Evolutionary conservation across 1,140 invertebrate genomes (phyloP).

Genomic region (Paramacrobiotus metropolitanus): DNA sequence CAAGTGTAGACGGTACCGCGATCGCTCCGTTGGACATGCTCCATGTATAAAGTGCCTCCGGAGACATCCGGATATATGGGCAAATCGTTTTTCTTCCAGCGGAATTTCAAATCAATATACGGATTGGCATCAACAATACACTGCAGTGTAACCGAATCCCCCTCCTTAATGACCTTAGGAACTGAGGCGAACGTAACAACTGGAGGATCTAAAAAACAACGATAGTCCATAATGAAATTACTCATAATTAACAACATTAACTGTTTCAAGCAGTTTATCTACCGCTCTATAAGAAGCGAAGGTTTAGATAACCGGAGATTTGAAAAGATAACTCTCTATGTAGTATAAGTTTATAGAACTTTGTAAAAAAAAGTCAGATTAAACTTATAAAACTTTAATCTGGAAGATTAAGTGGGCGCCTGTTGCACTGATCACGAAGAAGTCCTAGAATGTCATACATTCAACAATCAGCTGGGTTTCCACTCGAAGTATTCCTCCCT

Average conservation of each 20-base stretch:
- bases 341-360: too few species aligned
- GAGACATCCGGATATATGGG: neutral
- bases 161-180: neutral
- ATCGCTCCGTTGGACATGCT: neutral
- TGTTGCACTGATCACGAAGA: too few species aligned
- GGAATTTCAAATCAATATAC: constrained; percentile 1
- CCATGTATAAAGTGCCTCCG: neutral
- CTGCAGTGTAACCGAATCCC: neutral
- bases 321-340: too few species aligned
- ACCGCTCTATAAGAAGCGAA: too few species aligned
- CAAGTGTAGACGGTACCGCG: constrained; percentile 38
- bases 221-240: neutral
- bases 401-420: too few species aligned
- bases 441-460: too few species aligned
- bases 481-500: neutral
- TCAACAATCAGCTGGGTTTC: neutral
- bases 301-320: too few species aligned
- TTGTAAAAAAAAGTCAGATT: too few species aligned
- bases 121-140: neutral
- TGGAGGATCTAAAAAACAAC: neutral
- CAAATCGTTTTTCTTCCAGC: neutral
- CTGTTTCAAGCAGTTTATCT: too few species aligned
- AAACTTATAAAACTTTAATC: too few species aligned
- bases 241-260: too few species aligned
- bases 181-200: neutral